Percentiles rank a stretch among this genome's conserved stretches.
phyloP scores from a whole-genome alignment of 2,888 invertebrate species.

The Litoditis marina region DNA sequence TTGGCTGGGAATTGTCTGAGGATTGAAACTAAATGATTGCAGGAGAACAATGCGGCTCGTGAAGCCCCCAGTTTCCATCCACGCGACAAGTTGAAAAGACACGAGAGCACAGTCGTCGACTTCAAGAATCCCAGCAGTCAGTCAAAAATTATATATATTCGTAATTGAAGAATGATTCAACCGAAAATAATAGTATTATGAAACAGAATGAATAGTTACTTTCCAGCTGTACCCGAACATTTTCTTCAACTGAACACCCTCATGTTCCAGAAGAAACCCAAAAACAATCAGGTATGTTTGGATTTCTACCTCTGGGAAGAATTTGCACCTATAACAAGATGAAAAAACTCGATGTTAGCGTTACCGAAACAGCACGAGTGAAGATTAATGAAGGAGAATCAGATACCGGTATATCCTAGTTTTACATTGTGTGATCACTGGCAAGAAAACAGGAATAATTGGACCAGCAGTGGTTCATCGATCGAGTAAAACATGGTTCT shows the following conservation, averaged over 20 bases:
- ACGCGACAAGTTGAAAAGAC: constrained; percentile 19
- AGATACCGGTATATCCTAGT: too few relatives aligned
- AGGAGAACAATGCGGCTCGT: constrained; percentile 13
- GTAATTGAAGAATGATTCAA: too few relatives aligned
- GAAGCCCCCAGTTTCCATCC: constrained; percentile 10
- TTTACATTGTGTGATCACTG: too few relatives aligned
- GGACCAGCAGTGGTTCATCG: too few relatives aligned
- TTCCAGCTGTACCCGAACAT: constrained; percentile 27
- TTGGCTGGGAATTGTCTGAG: too few relatives aligned
- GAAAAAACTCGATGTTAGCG: too few relatives aligned
- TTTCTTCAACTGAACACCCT: constrained; percentile 26
- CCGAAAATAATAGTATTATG: too few relatives aligned
- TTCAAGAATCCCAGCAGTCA: constrained; percentile 23
- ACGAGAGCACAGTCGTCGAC: constrained; percentile 23
- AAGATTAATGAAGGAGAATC: too few relatives aligned
- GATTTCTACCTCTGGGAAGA: too few relatives aligned
- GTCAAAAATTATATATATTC: constrained; percentile 7
- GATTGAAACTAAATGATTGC: neutral
- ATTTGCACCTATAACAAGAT: neutral
- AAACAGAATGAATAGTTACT: neutral
- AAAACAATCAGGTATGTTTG: constrained; percentile 20
- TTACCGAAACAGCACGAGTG: too few relatives aligned
- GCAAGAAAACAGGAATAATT: too few relatives aligned
- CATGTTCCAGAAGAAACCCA: constrained; percentile 22
- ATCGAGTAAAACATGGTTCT: too few relatives aligned